Evolutionary conservation across 2,113 vertebrate species (phyloP), one percentile per base, ranked within the genome.

Genomic region (Hippocampus barbouri): DNA sequence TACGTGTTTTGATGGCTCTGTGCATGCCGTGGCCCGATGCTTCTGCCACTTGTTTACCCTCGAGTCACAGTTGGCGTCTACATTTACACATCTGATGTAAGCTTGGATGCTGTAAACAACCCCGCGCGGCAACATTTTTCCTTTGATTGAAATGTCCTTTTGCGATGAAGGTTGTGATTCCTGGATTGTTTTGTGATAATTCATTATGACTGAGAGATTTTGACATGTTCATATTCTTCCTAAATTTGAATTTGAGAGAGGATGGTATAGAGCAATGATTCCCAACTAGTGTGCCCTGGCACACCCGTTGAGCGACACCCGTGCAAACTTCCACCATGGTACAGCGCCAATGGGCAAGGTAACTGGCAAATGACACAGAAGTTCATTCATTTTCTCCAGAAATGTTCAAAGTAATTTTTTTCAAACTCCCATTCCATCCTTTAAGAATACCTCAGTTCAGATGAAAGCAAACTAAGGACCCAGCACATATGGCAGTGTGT

Each of bases 31-130:
- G 85, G 87, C 79, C 79, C 70, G 41, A 87, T 72, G 72, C 72
- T 70, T 89, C 86, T 91, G 87, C 82, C 81, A 79, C 84, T 82
- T 73, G 63, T 85, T 87, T 83, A 77, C 60, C 72, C 83, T 80
- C 75, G 74, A 79, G 79, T 80, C 68, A 76, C 75, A 23, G 38
- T 23, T 45, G 40, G 69, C 70, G 80, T 76, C 75, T 80, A 27
- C 75, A 84, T 88, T 81, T 73, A 80, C 70, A 87, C 80, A 79
- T 84, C 72, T 84, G 66, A 82, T 64, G 71, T 80, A 76, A 66
- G 3, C 23, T 67, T 74, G 5, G 57, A 79, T 71, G 66, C 60
- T 74, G 69, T 75, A 81, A 82, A 85, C 79, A 83, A 66, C 53
- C 65, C 71, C 66, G 30, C 49, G 53, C 75, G 47, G 61, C 63